A percentile compares a stretch with the other conserved stretches of the same genome.
Conservation (phyloP, 2,888 invertebrate species). For the Melitaea athalia region DNA sequence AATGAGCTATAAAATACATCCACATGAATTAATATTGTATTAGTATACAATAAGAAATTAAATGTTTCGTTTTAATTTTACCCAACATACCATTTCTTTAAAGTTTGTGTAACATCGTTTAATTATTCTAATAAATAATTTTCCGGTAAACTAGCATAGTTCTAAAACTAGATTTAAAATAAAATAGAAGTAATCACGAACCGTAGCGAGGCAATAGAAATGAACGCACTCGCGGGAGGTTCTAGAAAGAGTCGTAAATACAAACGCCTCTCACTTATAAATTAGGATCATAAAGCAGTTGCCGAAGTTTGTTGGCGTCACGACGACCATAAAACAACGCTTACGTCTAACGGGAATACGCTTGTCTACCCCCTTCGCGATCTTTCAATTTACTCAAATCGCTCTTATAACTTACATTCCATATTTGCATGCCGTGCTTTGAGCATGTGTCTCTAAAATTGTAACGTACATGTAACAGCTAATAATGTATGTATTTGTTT, state of each 20-base stretch:
- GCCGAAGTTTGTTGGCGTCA: conserved; percentile 79
- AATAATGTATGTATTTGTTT: no score
- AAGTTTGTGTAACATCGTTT: no score
- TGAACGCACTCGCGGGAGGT: conserved; percentile 75
- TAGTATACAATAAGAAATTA: no score
- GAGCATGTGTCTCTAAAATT: background rate
- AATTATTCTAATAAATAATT: no score
- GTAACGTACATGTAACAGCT: background rate
- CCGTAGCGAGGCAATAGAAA: conserved; percentile 40
- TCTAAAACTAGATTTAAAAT: conserved; percentile 4
- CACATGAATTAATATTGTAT: no score
- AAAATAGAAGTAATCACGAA: conserved; percentile 20
- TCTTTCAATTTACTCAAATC: conserved; percentile 64
- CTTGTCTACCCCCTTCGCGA: conserved; percentile 57
- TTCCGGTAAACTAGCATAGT: background rate
- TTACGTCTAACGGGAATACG: conserved; percentile 65
- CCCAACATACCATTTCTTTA: no score
- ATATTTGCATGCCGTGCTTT: conserved; percentile 3
- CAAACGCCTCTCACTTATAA: conserved; percentile 80
- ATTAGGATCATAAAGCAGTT: conserved; percentile 82
- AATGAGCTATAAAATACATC: no score
- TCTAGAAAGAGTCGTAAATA: conserved; percentile 70
- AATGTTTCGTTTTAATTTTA: no score
- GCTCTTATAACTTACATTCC: conserved; percentile 28
- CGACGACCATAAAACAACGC: conserved; percentile 79